Conservation (phyloP, 2,888 invertebrate species). For the Nymphalis c-album region DNA sequence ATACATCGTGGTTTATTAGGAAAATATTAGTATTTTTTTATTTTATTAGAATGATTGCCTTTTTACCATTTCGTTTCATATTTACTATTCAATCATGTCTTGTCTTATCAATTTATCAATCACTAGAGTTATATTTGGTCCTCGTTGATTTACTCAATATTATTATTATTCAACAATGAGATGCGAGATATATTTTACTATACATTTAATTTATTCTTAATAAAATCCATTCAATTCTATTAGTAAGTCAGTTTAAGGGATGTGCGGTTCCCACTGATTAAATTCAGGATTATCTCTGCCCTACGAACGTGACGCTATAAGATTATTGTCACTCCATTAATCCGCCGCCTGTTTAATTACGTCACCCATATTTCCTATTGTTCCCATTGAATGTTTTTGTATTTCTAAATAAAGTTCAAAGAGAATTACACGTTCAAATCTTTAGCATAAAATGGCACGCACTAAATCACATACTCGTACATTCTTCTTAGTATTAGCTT, state of each 20-base stretch:
- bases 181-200: too few species aligned
- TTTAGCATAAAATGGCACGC: too few species aligned
- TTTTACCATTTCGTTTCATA: not conserved
- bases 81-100: not conserved
- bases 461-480: too few species aligned
- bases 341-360: conserved; percentile 71
- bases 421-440: not conserved
- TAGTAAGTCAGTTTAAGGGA: conserved; percentile 28
- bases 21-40: not conserved
- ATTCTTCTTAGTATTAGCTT: too few species aligned
- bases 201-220: not conserved
- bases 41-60: not conserved
- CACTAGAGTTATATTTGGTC: too few species aligned
- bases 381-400: conserved; percentile 10
- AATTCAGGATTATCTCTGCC: conserved; percentile 72
- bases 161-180: not conserved
- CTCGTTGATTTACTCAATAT: not conserved
- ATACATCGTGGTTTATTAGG: not conserved
- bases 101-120: not conserved
- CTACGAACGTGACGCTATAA: conserved; percentile 61
- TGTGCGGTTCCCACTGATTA: conserved; percentile 58
- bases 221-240: conserved; percentile 13
- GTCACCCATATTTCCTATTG: conserved; percentile 43
- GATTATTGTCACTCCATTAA: conserved; percentile 80
- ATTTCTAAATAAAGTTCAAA: not conserved